phyloP scores from a whole-genome alignment of 2,113 vertebrate genomes.

The Mesoclemmys tuberculata region DNA sequence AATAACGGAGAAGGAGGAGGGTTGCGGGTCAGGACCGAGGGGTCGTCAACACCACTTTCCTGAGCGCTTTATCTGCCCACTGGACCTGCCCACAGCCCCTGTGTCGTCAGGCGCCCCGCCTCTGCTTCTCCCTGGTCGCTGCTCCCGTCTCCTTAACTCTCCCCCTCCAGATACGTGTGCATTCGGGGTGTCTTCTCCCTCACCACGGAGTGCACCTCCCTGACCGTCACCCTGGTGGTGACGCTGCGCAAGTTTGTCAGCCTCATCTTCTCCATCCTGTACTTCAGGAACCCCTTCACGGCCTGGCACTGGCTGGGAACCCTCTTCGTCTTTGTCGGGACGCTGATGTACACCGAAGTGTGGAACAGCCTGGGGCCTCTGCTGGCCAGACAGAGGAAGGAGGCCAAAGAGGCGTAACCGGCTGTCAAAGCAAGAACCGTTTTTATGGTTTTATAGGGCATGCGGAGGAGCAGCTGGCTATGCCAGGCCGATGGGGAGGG shows the following conservation, averaged over 20 bases:
- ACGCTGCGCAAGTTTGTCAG: conserved; percentile 96
- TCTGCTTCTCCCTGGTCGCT: too few relatives aligned
- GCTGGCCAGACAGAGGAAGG: conserved; percentile 49
- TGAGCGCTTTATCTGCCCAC: not conserved
- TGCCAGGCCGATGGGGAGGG: not conserved
- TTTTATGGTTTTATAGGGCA: not conserved
- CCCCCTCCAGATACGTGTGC: conserved; percentile 87
- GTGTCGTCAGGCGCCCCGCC: not conserved
- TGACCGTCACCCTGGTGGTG: conserved; percentile 95
- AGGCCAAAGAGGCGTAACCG: conserved; percentile 78
- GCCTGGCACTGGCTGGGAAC: conserved; percentile 97
- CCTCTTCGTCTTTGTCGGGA: conserved; percentile 89
- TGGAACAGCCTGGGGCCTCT: conserved; percentile 79
- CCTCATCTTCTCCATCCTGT: conserved; percentile 97
- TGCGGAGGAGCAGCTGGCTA: not conserved
- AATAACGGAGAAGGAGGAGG: not conserved
- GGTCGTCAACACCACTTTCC: not conserved
- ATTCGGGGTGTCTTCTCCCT: conserved; percentile 95
- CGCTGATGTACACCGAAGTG: conserved; percentile 93
- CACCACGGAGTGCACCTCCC: conserved; percentile 95
- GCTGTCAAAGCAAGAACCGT: not conserved
- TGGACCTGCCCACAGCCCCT: not conserved
- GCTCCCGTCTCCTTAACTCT: conserved; percentile 63
- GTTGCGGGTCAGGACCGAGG: not conserved
- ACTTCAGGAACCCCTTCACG: conserved; percentile 95